Evolutionary conservation across 2,113 vertebrate species (phyloP), one percentile per base, ranked within the genome.

Genomic region (Gasterosteus aculeatus): DNA sequence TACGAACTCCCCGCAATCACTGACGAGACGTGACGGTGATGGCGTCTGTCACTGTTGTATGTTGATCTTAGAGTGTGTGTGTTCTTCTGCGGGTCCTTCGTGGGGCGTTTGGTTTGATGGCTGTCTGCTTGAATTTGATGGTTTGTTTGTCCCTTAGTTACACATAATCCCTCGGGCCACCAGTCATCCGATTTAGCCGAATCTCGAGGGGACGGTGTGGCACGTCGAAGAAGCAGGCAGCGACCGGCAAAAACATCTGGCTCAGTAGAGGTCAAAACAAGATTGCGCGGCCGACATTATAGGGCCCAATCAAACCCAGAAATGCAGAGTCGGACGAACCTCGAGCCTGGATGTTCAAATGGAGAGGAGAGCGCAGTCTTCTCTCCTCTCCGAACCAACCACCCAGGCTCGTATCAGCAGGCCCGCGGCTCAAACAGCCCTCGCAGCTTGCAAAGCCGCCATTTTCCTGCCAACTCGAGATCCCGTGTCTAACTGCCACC

Each of bases 381-480:
- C 59, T 38, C 67, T 5, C 35, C 67, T 5, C 35, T 77, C 80
- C 78, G 75, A 88, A 78, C 80, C 69, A 12, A 12, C 76, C 80
- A 77, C 80, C 79, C 83, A n/a, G 74, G 67, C 87, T 80, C 61
- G 18, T 81, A 72, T 86, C 87, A 86, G 75, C 85, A 69, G 82
- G 72, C 77, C 75, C 73, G 85, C 81, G 78, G 77, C 85, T 88
- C 72, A 60, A 71, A 81, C 84, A 77, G 76, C 86, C 80, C 84
- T 75, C 67, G 71, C 82, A 77, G 77, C 89, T 83, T 86, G 88
- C 89, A 89, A 86, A 90, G 87, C 87, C 87, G 87, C 85, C 86
- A 85, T 87, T 90, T 89, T 81, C 75, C 85, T 87, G 85, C 85
- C 88, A 85, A 72, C 69, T 57, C 7, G n/a, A 89, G 88, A 90